A percentile compares a stretch with the other conserved stretches of the same genome.
Conservation (phyloP, 1,140 invertebrate genomes). For the Laupala kohalensis region DNA sequence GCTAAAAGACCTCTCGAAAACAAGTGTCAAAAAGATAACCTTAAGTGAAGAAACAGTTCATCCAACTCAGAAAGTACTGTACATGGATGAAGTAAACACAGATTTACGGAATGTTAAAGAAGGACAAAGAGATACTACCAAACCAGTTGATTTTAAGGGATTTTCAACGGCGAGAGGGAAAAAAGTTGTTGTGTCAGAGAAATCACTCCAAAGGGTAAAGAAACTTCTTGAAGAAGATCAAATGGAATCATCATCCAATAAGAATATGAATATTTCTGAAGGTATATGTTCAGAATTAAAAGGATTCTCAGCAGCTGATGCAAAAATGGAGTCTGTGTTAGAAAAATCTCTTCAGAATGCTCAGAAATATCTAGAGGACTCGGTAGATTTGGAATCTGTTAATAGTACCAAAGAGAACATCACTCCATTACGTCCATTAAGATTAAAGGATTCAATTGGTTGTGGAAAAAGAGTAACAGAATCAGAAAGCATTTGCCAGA, state of each 20-base stretch:
- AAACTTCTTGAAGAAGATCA: conserved; percentile 13
- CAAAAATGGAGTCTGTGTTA: too few relatives aligned
- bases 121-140: neutral
- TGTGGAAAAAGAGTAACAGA: conserved; percentile 24
- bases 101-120: conserved; percentile 1
- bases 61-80: too few relatives aligned
- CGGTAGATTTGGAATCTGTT: neutral
- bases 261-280: conserved; percentile 25
- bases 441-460: conserved; percentile 21
- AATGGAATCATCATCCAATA: conserved; percentile 11
- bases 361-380: neutral
- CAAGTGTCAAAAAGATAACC: neutral
- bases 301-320: too few relatives aligned
- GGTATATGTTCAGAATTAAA: too few relatives aligned
- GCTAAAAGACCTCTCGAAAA: too few relatives aligned
- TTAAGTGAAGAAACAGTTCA: conserved; percentile 22
- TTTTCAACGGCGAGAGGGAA: conserved; percentile 25
- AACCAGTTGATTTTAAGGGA: neutral
- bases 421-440: neutral
- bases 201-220: conserved; percentile 14
- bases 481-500: conserved; percentile 24
- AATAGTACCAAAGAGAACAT: conserved; percentile 15
- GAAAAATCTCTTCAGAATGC: neutral
- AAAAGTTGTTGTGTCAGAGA: conserved; percentile 18
- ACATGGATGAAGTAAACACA: conserved; percentile 5